These are phyloP conservation scores for Drusus annulatus DNA, from an alignment of 1,140 invertebrate species.

Conservation along the genomic window DNA sequence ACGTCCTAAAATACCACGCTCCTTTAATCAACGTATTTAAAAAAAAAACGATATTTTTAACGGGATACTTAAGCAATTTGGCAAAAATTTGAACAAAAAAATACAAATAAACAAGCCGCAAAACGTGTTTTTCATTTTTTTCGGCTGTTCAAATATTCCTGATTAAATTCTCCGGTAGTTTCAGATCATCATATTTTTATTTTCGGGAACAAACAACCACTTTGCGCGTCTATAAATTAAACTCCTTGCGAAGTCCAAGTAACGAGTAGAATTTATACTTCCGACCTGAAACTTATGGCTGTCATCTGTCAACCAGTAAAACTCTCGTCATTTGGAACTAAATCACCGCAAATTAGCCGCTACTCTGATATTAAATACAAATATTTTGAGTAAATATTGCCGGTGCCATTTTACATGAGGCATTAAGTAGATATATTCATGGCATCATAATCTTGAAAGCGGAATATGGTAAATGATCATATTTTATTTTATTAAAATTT, in stretches of 20 bases:
- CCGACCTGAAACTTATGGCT: conserved; percentile 20
- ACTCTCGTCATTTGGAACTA: conserved; percentile 44
- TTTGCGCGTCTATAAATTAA: conserved; percentile 27
- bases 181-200: conserved; percentile 33
- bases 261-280: conserved; percentile 29
- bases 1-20: too few relatives aligned
- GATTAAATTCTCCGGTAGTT: conserved; percentile 7
- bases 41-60: too few relatives aligned
- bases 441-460: too few relatives aligned
- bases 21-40: too few relatives aligned
- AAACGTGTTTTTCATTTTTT: neutral
- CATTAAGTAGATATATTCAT: too few relatives aligned
- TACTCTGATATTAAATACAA: neutral
- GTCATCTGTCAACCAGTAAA: conserved; percentile 44
- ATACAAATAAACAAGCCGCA: too few relatives aligned
- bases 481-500: too few relatives aligned
- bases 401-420: too few relatives aligned
- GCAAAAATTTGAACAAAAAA: too few relatives aligned
- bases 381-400: too few relatives aligned
- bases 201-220: conserved; percentile 26
- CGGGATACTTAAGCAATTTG: too few relatives aligned
- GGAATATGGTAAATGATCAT: too few relatives aligned
- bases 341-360: conserved; percentile 49
- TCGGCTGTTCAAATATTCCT: conserved; percentile 4
- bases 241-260: neutral